Evolutionary conservation across 2,888 invertebrate species (phyloP), one percentile per base, ranked within the genome.

Genomic region (Aelia acuminata): DNA sequence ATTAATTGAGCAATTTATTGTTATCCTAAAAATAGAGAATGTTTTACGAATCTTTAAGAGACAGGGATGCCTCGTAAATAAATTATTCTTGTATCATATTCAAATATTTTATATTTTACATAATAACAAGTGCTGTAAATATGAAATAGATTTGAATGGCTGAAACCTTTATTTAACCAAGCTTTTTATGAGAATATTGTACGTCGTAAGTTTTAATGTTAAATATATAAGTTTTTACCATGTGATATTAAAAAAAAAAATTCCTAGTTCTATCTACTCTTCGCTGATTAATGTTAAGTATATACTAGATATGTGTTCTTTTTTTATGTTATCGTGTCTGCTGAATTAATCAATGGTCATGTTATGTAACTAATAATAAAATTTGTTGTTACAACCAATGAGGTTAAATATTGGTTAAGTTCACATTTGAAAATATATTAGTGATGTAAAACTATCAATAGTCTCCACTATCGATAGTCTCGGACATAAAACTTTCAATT

Each of bases 1-100:
- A 87, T 87, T 48, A 15, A 39, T 87, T 87, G 87, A 87, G 87
- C 87, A 87, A 70, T 48, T 57, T 87, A 48, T 47, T 35, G 50
- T 50, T 7, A 48, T 84, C 47, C 57, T 53, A 75, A 87, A 84
- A 84, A 47, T 49, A 87, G 85, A 88, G 49, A 48, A 87, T 87
- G 53, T 87, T 49, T 84, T 70, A 84, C 39, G 43, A 57, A 84
- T 87, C 53, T 70, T 70, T 39, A 85, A 75, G 89, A 87, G 87
- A 88, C 89, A 89, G 89, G 88, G 88, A 89, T 80, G 84, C 84
- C 84, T 87, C 84, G 20, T 50, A 87, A 88, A 87, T 88, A 89
- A 89, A 89, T 89, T 89, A 89, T 89, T 89, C 89, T 89, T 89
- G 88, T 89, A 89, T 89, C 22, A 88, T 89, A 88, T 89, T 89